A percentile compares a stretch with the other conserved stretches of the same genome.
phyloP scores from a whole-genome alignment of 2,113 vertebrate species.

The Scartelaos histophorus region DNA sequence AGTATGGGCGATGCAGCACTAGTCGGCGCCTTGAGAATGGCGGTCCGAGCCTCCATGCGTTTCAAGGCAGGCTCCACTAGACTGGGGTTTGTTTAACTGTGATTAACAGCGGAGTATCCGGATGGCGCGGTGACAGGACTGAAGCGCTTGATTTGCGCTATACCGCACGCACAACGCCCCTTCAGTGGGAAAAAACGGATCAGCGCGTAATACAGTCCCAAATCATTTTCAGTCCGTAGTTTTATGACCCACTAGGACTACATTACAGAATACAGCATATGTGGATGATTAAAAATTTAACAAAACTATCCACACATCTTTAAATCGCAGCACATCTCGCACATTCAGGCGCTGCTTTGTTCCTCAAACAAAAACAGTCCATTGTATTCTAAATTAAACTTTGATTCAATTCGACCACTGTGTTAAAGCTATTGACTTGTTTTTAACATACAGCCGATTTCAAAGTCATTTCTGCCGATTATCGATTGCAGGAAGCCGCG shows the following conservation, averaged over 20 bases:
- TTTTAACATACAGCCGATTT: constrained; percentile 22
- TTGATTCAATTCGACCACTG: constrained; percentile 1
- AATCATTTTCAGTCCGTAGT: constrained; percentile 5
- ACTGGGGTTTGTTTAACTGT: constrained; percentile 1
- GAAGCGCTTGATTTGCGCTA: constrained; percentile 6
- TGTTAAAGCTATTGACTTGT: constrained; percentile 24
- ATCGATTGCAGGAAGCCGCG: constrained; percentile 35
- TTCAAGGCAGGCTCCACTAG: background rate
- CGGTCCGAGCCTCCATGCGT: constrained; percentile 17
- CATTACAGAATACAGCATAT: background rate
- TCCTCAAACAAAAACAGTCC: background rate
- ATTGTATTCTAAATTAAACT: constrained; percentile 3
- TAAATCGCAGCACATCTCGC: background rate
- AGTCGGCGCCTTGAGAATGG: constrained; percentile 67
- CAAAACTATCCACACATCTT: background rate
- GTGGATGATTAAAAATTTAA: background rate
- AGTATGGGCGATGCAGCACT: constrained; percentile 52
- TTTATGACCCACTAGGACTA: background rate
- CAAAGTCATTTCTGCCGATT: constrained; percentile 14
- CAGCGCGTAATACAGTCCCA: constrained; percentile 4
- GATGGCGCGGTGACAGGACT: background rate
- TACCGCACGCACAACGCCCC: background rate
- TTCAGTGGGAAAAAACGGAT: constrained; percentile 11
- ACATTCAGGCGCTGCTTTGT: background rate
- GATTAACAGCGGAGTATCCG: constrained; percentile 1